phyloP scores from a whole-genome alignment of 1,140 invertebrate genomes.

The Pseudomyrmex cubaensis region DNA sequence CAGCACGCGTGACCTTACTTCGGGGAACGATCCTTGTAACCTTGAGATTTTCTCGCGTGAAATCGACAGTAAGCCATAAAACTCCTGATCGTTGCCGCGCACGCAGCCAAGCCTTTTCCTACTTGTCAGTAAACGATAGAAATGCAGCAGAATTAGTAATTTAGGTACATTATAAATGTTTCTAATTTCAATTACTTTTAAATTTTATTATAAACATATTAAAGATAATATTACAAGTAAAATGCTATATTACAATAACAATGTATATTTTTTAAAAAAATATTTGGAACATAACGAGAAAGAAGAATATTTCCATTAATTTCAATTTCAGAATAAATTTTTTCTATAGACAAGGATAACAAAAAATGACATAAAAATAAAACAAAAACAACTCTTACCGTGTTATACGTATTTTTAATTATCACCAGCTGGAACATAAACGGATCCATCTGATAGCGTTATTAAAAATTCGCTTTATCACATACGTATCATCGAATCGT shows the following conservation, averaged over 20 bases:
- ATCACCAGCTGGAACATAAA: constrained; percentile 19
- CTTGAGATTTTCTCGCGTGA: constrained; percentile 47
- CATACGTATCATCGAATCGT: constrained; percentile 36
- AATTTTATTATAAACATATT: too few relatives aligned
- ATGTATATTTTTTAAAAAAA: not conserved
- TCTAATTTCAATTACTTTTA: too few relatives aligned
- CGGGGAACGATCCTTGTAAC: constrained; percentile 47
- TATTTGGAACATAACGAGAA: not conserved
- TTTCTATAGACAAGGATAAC: not conserved
- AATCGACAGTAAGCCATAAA: constrained; percentile 46
- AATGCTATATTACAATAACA: not conserved
- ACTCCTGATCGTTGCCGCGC: not conserved
- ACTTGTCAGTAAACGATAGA: not conserved
- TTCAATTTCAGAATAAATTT: not conserved
- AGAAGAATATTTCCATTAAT: constrained; percentile 14
- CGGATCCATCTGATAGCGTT: constrained; percentile 20
- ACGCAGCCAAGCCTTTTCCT: not conserved
- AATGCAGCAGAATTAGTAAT: constrained; percentile 9
- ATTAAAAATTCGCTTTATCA: constrained; percentile 58
- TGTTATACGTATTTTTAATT: constrained; percentile 37
- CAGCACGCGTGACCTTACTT: constrained; percentile 57
- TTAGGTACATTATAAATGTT: not conserved
- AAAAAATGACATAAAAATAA: not conserved
- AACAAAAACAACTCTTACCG: not conserved
- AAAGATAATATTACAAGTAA: too few relatives aligned